Evolutionary conservation across 2,113 vertebrate species (phyloP).

Genomic region (Aramus guarauna): DNA sequence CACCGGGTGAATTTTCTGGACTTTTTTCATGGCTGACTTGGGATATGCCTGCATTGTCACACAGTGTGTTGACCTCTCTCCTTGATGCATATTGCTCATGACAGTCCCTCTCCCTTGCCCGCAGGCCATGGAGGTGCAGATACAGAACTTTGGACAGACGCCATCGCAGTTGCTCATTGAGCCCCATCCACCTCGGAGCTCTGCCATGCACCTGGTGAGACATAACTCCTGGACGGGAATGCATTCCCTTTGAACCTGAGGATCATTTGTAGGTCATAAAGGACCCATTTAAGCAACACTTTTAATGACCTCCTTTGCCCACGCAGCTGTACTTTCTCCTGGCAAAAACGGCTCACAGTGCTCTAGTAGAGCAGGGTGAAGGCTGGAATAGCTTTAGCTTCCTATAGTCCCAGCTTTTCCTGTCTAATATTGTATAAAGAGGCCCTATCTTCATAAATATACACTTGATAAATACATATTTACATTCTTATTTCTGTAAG

Average conservation of each 20-base stretch:
- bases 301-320: background rate
- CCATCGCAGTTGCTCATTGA: slow-evolving; percentile 99
- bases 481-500: background rate
- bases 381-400: background rate
- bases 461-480: background rate
- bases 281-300: slow-evolving; percentile 30
- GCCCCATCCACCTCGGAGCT: slow-evolving; percentile 99
- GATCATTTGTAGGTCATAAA: slow-evolving; percentile 26
- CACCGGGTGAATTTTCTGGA: slow-evolving; percentile 80
- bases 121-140: slow-evolving; percentile 97
- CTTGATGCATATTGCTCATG: slow-evolving; percentile 89
- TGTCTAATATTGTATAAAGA: background rate
- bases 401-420: background rate
- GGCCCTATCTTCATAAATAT: background rate
- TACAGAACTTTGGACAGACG: slow-evolving; percentile 98
- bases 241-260: slow-evolving; percentile 40
- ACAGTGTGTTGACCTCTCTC: slow-evolving; percentile 88
- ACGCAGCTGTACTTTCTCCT: background rate
- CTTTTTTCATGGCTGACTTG: slow-evolving; percentile 88
- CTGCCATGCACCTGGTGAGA: slow-evolving; percentile 99
- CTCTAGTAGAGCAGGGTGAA: background rate
- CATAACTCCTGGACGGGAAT: slow-evolving; percentile 68
- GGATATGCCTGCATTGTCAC: slow-evolving; percentile 92
- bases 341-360: background rate
- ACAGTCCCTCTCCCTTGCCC: slow-evolving; percentile 83